Evolutionary conservation across 2,888 invertebrate genomes (phyloP).

Genomic region (Lepas anatifera): DNA sequence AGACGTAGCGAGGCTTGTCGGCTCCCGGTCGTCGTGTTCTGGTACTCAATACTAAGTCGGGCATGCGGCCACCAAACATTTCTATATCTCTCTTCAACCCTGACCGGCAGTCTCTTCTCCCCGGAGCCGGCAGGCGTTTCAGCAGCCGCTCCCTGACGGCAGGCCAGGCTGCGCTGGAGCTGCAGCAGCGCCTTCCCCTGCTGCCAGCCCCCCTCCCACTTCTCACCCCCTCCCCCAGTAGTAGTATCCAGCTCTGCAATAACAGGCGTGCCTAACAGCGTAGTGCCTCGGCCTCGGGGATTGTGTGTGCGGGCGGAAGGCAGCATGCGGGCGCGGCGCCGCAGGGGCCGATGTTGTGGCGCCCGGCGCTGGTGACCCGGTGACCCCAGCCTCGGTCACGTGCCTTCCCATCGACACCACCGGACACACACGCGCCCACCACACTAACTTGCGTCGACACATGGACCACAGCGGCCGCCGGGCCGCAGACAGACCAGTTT

Average conservation of each 20-base stretch:
- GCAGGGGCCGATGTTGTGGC: background rate
- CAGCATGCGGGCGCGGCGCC: background rate
- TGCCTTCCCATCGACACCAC: background rate
- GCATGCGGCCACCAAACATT: background rate
- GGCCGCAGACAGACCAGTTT: background rate
- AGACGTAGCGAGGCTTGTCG: slow-evolving; percentile 5
- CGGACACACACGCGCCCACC: background rate
- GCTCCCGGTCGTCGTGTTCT: background rate
- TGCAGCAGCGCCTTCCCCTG: too few species aligned
- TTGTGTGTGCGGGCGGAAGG: background rate
- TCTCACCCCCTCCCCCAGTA: background rate
- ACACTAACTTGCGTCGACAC: too few species aligned
- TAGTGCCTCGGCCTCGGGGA: background rate
- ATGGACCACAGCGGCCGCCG: background rate
- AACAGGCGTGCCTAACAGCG: background rate
- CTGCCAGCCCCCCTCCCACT: too few species aligned
- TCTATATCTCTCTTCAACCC: background rate
- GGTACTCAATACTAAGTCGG: background rate
- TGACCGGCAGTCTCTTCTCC: background rate
- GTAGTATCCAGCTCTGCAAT: background rate
- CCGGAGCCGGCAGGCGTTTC: too few species aligned
- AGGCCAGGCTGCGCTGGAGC: too few species aligned
- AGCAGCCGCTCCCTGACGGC: too few species aligned
- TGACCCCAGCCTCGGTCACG: too few species aligned
- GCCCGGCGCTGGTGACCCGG: too few species aligned